Conservation (phyloP, 2,113 vertebrate species). For the Boulengeromyrus knoepffleri region DNA sequence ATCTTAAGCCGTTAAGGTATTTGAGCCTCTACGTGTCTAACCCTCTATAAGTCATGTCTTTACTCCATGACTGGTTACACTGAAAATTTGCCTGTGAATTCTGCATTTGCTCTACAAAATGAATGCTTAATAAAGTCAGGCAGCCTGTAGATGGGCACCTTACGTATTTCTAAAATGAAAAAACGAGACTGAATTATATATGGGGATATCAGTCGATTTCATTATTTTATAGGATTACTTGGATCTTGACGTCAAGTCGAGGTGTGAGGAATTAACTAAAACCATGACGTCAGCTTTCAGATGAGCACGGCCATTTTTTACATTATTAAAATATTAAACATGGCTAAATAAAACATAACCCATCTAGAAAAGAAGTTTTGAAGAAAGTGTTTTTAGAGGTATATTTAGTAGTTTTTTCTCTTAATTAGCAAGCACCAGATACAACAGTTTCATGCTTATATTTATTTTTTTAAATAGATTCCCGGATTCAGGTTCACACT, state of each 20-base stretch:
- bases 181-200: neutral
- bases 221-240: neutral
- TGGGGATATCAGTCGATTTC: neutral
- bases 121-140: neutral
- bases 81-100: neutral
- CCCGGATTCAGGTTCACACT: neutral
- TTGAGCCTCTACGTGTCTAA: neutral
- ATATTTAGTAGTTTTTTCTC: neutral
- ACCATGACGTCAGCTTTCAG: neutral
- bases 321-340: neutral
- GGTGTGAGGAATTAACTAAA: neutral
- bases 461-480: neutral
- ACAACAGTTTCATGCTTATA: neutral
- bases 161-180: neutral
- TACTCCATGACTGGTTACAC: neutral
- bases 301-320: neutral
- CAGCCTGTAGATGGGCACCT: neutral
- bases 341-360: constrained; percentile 8
- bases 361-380: neutral
- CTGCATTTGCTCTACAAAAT: neutral
- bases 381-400: neutral
- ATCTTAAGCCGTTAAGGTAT: neutral
- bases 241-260: neutral
- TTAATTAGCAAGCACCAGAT: neutral
- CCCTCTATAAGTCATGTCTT: neutral